Conservation (phyloP, 1,140 invertebrate species). For the Nasonia vitripennis region DNA sequence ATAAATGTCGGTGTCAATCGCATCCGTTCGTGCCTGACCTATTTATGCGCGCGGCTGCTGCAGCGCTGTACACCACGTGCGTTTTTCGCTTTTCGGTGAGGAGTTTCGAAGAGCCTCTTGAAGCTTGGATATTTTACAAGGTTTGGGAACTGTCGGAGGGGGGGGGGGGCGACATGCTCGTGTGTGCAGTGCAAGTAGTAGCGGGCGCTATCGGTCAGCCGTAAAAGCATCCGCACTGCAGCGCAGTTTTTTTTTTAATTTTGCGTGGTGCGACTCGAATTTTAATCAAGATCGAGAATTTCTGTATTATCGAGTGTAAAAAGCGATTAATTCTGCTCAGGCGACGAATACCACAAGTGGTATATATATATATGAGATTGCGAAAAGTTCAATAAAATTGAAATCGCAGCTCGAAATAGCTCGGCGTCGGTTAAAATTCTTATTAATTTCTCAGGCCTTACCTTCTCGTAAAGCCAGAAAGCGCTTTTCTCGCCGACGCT, state of each 20-base stretch:
- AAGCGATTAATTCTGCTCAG: too few species aligned
- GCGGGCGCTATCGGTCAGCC: neutral
- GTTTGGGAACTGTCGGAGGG: too few species aligned
- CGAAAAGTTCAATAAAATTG: neutral
- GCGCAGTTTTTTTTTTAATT: too few species aligned
- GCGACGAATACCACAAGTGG: too few species aligned
- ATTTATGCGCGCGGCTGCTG: neutral
- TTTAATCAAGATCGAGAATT: too few species aligned
- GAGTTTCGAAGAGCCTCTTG: neutral
- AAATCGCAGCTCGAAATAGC: neutral
- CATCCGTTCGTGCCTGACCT: neutral
- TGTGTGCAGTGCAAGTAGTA: neutral
- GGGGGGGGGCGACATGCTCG: neutral
- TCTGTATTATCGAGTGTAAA: too few species aligned
- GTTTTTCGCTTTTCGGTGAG: neutral
- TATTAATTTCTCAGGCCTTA: slow-evolving; percentile 52
- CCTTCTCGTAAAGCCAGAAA: slow-evolving; percentile 86
- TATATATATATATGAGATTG: too few species aligned
- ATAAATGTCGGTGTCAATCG: slow-evolving; percentile 33
- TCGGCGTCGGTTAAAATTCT: neutral
- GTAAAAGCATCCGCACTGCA: neutral
- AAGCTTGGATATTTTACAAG: neutral
- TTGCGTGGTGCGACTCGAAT: too few species aligned
- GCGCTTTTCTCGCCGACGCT: slow-evolving; percentile 88
- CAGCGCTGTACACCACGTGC: neutral